phyloP scores from a whole-genome alignment of 64 coral and sea anemone genomes.

The Dendronephthya gigantea region DNA sequence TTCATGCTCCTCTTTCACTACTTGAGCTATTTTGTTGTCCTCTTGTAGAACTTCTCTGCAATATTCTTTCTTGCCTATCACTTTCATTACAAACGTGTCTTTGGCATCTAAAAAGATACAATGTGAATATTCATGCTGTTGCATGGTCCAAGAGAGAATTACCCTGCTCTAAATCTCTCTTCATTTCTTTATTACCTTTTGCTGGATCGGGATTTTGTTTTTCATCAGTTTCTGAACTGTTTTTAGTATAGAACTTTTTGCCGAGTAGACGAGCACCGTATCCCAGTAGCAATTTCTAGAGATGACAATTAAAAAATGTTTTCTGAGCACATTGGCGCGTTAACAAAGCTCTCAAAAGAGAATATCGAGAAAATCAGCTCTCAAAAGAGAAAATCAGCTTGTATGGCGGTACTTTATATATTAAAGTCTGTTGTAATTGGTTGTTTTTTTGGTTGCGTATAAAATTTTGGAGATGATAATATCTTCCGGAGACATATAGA shows the following conservation, averaged over 20 bases:
- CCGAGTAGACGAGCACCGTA: neutral
- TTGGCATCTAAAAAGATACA: neutral
- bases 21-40: neutral
- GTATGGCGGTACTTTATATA: too few species aligned
- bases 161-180: too few species aligned
- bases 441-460: too few species aligned
- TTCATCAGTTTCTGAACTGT: neutral
- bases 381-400: too few species aligned
- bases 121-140: neutral
- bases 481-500: neutral
- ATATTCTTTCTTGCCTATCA: neutral
- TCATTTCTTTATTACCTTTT: too few species aligned
- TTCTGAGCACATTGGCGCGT: too few species aligned
- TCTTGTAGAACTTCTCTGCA: neutral
- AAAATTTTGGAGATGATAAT: neutral
- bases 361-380: too few species aligned
- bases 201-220: neutral
- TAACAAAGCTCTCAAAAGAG: too few species aligned
- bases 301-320: too few species aligned
- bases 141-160: too few species aligned
- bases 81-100: neutral
- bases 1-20: neutral
- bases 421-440: too few species aligned
- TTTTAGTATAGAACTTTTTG: neutral
- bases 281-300: neutral